Evolutionary conservation across 1,140 invertebrate species (phyloP).

Genomic region (Cepaea nemoralis): DNA sequence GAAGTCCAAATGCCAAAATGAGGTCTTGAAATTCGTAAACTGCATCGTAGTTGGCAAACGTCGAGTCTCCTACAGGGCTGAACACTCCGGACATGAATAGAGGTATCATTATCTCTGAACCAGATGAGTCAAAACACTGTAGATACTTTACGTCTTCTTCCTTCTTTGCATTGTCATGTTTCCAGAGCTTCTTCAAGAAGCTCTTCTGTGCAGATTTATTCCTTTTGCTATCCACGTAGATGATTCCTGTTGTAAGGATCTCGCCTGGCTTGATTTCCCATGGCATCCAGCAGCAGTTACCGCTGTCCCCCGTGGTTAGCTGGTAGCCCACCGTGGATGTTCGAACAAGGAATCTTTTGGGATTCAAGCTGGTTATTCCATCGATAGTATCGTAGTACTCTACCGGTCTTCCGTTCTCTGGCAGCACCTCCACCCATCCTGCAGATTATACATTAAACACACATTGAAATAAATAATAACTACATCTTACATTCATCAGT

Average conservation of each 20-base stretch:
- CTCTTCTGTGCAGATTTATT: slow-evolving; percentile 43
- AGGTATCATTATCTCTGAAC: slow-evolving; percentile 65
- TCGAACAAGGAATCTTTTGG: slow-evolving; percentile 62
- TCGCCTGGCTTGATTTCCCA: slow-evolving; percentile 62
- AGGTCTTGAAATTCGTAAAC: slow-evolving; percentile 66
- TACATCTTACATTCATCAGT: too few species aligned
- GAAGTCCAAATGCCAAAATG: slow-evolving; percentile 63
- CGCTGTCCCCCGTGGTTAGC: slow-evolving; percentile 58
- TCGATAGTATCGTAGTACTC: slow-evolving; percentile 67
- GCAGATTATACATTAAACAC: too few species aligned
- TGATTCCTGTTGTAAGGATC: slow-evolving; percentile 60
- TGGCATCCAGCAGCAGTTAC: slow-evolving; percentile 62
- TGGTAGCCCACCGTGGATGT: slow-evolving; percentile 65
- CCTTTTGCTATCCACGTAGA: slow-evolving; percentile 67
- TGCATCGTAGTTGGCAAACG: slow-evolving; percentile 61
- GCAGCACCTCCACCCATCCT: slow-evolving; percentile 69
- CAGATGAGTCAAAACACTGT: slow-evolving; percentile 62
- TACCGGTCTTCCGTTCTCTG: slow-evolving; percentile 64
- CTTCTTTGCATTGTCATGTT: slow-evolving; percentile 51
- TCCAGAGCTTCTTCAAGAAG: slow-evolving; percentile 61
- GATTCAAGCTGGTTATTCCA: slow-evolving; percentile 61
- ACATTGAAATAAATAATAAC: too few species aligned
- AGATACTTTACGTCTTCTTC: slow-evolving; percentile 66
- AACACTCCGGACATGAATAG: slow-evolving; percentile 66
- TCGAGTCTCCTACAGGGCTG: slow-evolving; percentile 63